Evolutionary conservation across 2,797 vertebrate species (phyloP), one percentile per base, ranked within the genome.

Genomic region (Darevskia mixta): DNA sequence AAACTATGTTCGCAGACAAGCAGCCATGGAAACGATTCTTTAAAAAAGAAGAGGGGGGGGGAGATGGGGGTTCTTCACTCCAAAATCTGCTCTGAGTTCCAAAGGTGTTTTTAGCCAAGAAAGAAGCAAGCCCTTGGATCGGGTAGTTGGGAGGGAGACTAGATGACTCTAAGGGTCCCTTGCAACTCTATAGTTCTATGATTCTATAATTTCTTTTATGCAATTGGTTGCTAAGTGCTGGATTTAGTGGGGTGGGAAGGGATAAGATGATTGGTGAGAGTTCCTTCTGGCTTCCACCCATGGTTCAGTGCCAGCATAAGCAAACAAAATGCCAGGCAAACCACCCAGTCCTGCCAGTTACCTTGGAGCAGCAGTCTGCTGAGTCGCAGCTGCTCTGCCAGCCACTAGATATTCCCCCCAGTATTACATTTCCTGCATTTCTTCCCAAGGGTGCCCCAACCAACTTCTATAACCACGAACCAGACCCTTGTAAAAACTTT

Each of bases 261-360:
- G 23, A 61, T 23, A 66, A 38, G 49, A 78, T 13, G 0, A 41
- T 71, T 25, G 20, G 73, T 80, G 90, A 45, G 79, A 88, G 86
- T 78, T 92, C 43, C 89, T 90, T 71, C 86, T 94, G 38, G 91
- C 95, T 95, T 95, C 92, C 92, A 92, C 89, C 85, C 45, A 0
- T 6, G 82, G 89, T 38, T 87, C 92, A 90, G 88, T 86, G 94
- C 92, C 95, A 95, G 92, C 89, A 87, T 94, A 94, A 94, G 86
- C 94, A 95, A 94, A 93, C 93, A 89, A 95, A 82, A 94, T 91
- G 89, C 93, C 92, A 95, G 88, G 91, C 32, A 91, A 94, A 92
- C 81, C 91, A 92, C 49, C 88, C 95, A 94, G 92, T 89, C 29
- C 66, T 64, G 89, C 93, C 43, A 79, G 92, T 91, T 89, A 88